Evolutionary conservation across 2,797 vertebrate species (phyloP), one percentile per base, ranked within the genome.

Genomic region (Danio tinwini): DNA sequence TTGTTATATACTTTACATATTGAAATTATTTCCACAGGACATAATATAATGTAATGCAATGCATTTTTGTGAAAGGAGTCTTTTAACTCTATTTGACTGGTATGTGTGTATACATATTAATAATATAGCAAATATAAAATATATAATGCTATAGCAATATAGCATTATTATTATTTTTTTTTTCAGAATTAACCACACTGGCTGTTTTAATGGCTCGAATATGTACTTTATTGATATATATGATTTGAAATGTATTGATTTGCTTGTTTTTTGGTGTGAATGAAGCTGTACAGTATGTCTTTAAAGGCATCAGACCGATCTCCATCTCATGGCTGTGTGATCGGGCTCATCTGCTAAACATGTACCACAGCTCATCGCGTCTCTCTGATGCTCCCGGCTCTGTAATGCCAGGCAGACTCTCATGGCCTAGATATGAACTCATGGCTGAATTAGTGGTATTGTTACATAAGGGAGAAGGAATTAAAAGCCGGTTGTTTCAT

Each of bases 371-470:
- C 44, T 9, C 42, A 50, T 21, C 1, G 56, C 53, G n/a, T 68
- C 64, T 42, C 47, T 52, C 37, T 64, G 76, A 79, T 21, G 44
- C 65, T 63, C 47, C 4, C 5, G 16, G 39, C 11, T 71, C 37
- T 78, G 56, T 12, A 50, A 64, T 44, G 45, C 16, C 59, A 45
- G 70, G 52, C 70, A 58, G 21, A 42, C 12, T 56, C 2, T n/a
- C 8, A 1, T 81, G 72, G 47, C 71, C 64, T 76, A 70, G 53
- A 81, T 61, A 62, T 78, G 61, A 78, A 73, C 53, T 81, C 49
- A 45, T 56, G 17, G 29, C 42, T 55, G 59, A 77, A 55, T 77
- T 76, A 71, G 68, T 52, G 12, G 17, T 67, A 40, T 52, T 61
- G 44, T 67, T 82, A 73, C 75, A 40, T 62, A 53, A 72, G 50